Evolutionary conservation across 2,888 invertebrate genomes (phyloP), one percentile per base, ranked within the genome.

Genomic region (Eupithecia tripunctaria): DNA sequence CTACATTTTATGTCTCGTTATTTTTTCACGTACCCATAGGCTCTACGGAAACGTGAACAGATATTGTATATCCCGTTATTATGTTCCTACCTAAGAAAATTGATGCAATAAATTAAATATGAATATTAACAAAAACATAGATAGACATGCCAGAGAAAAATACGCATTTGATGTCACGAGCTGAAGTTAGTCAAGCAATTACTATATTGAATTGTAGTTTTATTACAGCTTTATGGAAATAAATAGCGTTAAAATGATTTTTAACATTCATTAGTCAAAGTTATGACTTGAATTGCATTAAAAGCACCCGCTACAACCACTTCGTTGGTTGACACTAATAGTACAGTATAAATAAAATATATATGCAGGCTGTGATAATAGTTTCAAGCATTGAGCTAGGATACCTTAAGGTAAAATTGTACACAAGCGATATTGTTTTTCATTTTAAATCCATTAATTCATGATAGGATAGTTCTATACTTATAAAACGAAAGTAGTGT

Each of bases 181-280:
- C 51, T 21, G 12, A 25, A 56, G 51, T 25, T 56, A 25, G 0
- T n/a, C 21, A 56, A n/a, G 25, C 1, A 25, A 5, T 12, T 25
- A 56, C 25, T 25, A 56, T 21, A 56, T 25, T 14, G 25, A 56
- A 56, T 25, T 56, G 12, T 25, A 12, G 5, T 25, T 56, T 56
- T 56, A 56, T 56, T 56, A 56, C 56, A 25, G 56, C 56, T 25
- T 25, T 56, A 56, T 8, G 21, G 47, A 51, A 51, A 51, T 51
- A 10, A 51, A 21, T 51, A 51, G n/a, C 47, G 56, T 56, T 56
- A 56, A 56, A 25, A 14, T 56, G 4, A 25, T 12, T 12, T 56
- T 25, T 14, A 12, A 56, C 56, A 25, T 12, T 56, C 25, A 56
- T 25, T 56, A 56, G 56, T 12, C 1, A 25, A 56, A 25, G 56